Evolutionary conservation across 2,113 vertebrate species (phyloP), one percentile per base, ranked within the genome.

Genomic region (Nothobranchius kuhntae): DNA sequence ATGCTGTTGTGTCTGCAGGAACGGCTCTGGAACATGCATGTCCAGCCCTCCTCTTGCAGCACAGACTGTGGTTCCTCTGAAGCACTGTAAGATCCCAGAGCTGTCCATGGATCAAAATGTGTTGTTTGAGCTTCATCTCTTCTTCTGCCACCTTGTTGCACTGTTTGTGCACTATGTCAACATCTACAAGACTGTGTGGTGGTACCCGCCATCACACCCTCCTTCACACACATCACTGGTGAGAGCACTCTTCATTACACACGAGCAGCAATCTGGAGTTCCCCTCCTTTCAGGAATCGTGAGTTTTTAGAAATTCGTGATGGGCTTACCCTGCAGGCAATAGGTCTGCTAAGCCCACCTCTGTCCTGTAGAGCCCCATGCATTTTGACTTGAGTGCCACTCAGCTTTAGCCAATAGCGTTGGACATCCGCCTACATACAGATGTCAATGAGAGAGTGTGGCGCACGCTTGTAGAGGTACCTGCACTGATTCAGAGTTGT

Each of bases 141-240:
- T 99, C 90, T 95, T 98, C 89, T 99, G 97, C 88, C 98, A 99
- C 72, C 95, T 99, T 7, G 89, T 96, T 44, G 98, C 96, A 35
- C 94, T 99, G 30, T 99, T 99, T 9, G 96, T 99, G 56, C 96
- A 99, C 92, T 99, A 99, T 72, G 95, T 99, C 92, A 99, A 99
- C 92, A 99, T 99, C 93, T 99, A 99, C 92, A 98, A 97, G 89
- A 99, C 96, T 0, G 97, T 99, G 77, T 99, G 98, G 98, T 99
- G 98, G 98, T 98, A 98, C 69, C 97, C 98, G 0, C 95, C 96
- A 0, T 95, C 96, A 6, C 96, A 96, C 38, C 98, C 98, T 0
- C 98, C 98, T 2, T 98, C 98, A 0, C 96, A 97, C 86, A 98
- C 98, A 0, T 98, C 98, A 0, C 82, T 99, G 95, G 98, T 99